Evolutionary conservation across 30 jellyfish, hydroid and myxozoan genomes (phyloP).

Genomic region (Mastigias papua): DNA sequence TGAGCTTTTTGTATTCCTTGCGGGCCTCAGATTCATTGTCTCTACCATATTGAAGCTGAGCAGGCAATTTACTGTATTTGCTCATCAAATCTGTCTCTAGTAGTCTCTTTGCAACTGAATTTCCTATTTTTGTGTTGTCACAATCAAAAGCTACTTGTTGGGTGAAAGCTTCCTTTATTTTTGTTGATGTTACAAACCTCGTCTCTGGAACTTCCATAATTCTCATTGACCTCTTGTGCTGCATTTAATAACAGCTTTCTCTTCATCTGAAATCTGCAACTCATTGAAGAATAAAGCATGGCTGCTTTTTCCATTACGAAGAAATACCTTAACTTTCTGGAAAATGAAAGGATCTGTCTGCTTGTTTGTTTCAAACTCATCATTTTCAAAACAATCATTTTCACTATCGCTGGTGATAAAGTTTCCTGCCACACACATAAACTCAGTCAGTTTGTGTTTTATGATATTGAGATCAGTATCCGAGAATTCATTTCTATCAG

Average conservation of each 20-base stretch:
- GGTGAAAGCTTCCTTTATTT: conserved; percentile 44
- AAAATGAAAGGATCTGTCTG: conserved; percentile 65
- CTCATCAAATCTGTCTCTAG: conserved; percentile 58
- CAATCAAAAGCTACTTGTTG: conserved; percentile 45
- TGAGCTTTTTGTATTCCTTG: conserved; percentile 54
- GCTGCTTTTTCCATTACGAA: conserved; percentile 48
- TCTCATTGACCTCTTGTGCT: conserved; percentile 61
- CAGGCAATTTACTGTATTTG: conserved; percentile 56
- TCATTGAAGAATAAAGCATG: conserved; percentile 47
- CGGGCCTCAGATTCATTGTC: conserved; percentile 48
- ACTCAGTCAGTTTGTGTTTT: conserved; percentile 59
- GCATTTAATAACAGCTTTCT: conserved; percentile 41
- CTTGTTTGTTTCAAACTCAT: conserved; percentile 45
- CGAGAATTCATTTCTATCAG: conserved; percentile 47
- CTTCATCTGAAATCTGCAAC: conserved; percentile 60
- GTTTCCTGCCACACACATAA: conserved; percentile 66
- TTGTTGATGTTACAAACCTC: conserved; percentile 59
- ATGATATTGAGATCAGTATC: conserved; percentile 53
- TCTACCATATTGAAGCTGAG: conserved; percentile 63
- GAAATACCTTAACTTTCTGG: conserved; percentile 39
- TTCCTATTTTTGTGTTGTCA: conserved; percentile 46
- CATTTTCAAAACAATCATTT: conserved; percentile 53
- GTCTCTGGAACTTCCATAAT: conserved; percentile 51
- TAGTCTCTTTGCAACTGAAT: conserved; percentile 70
- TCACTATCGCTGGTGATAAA: conserved; percentile 69